Base-by-base conservation (phyloP, 2,888 invertebrate genomes). In the Therioaphis trifolii region DNA sequence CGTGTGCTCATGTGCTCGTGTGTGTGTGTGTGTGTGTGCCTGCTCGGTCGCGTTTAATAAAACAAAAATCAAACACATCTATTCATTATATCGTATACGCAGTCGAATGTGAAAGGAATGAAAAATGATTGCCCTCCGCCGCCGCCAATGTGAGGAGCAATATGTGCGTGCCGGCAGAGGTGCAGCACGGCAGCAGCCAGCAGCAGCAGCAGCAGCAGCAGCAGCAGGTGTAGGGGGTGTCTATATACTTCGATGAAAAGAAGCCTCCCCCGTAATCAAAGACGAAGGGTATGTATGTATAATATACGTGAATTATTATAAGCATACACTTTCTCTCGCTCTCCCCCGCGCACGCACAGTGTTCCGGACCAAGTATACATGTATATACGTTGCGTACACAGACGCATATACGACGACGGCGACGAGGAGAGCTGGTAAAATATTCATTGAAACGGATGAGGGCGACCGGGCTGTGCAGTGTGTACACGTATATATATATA, bases 41-140 rank as follows among this genome's bases (percentile, higher is more conserved):
- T 21, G 11, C 46, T 78, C 55, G 43, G 66, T 55, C 68, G 24
- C 55, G 78, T 79, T 79, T 79, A 69, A 79, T 79, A 79, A 79
- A 79, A 79, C 78, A 79, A 79, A 79, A 79, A 79, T 79, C 78
- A 79, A 79, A 79, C 78, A 69, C 78, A 15, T 69, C 69, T 79
- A 79, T 79, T 79, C 78, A 69, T 79, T 78, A 80, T 27, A 12
- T 69, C 14, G n/a, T 52, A 55, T 11, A 15, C 27, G 49, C 52
- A 43, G 69, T 79, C 55, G 68, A 79, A 69, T 52, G 68, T 74
- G 63, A 82, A 82, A 74, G 82, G 82, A 82, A 82, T 82, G 82
- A 82, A 82, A 82, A 82, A 82, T 82, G 82, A 82, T 82, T 72
- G 82, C 82, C 71, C 71, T 46, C 21, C 61, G 40, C 35, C 40